These are phyloP conservation scores for Cromileptes altivelis DNA, from an alignment of 2,113 vertebrate species.

Conservation along the genomic window DNA sequence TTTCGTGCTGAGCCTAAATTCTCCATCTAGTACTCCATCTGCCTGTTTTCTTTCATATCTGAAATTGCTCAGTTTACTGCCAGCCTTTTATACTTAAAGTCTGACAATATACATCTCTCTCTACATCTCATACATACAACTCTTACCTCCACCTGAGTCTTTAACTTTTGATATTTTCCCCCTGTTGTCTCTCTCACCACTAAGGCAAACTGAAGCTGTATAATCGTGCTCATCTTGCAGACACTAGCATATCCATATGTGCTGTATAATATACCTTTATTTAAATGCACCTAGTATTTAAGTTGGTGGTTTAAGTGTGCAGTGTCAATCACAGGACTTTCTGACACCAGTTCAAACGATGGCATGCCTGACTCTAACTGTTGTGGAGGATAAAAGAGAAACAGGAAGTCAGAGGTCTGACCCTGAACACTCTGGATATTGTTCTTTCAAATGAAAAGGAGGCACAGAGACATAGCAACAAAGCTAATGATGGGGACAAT, in stretches of 20 bases:
- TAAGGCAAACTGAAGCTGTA: not conserved
- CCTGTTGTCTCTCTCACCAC: not conserved
- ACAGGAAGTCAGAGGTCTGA: not conserved
- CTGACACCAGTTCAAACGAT: not conserved
- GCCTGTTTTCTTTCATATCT: constrained; percentile 20
- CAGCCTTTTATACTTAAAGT: constrained; percentile 5
- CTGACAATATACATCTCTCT: not conserved
- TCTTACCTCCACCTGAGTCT: not conserved
- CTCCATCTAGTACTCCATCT: constrained; percentile 4
- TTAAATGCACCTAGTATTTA: not conserved
- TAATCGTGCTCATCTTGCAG: not conserved
- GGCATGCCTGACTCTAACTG: not conserved
- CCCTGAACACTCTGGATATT: not conserved
- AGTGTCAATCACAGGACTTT: not conserved
- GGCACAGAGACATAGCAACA: not conserved
- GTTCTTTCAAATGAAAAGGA: not conserved
- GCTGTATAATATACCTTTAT: not conserved
- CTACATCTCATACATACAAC: too few species aligned
- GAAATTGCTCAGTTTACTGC: constrained; percentile 18
- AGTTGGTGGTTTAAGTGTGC: not conserved
- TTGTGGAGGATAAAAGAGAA: not conserved
- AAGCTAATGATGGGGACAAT: not conserved
- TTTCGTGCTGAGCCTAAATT: constrained; percentile 30
- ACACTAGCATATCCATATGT: not conserved
- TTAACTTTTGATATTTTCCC: constrained; percentile 3